Evolutionary conservation across 2,113 vertebrate species (phyloP).

Genomic region (Nicator chloris): DNA sequence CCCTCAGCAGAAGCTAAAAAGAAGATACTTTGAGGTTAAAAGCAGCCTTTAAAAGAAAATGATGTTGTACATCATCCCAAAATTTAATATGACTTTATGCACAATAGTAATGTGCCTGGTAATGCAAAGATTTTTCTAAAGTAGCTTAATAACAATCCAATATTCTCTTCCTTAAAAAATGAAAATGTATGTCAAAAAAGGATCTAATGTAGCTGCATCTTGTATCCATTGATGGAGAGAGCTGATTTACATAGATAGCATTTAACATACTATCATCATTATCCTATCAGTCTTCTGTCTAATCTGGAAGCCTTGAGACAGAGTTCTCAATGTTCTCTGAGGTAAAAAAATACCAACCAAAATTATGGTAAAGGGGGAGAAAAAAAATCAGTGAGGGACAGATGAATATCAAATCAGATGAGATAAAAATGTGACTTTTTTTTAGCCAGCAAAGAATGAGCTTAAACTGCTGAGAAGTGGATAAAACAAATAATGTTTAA

Average conservation of each 20-base stretch:
- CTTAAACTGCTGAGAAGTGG: constrained; percentile 57
- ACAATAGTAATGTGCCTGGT: constrained; percentile 77
- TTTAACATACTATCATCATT: constrained; percentile 84
- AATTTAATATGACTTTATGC: constrained; percentile 80
- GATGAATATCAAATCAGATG: constrained; percentile 70
- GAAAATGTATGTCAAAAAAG: constrained; percentile 79
- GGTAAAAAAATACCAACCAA: constrained; percentile 69
- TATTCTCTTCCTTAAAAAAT: constrained; percentile 78
- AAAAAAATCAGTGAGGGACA: constrained; percentile 54
- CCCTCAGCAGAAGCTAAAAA: constrained; percentile 64
- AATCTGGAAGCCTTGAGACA: constrained; percentile 74
- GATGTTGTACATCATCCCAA: constrained; percentile 77
- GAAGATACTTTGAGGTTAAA: constrained; percentile 69
- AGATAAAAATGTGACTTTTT: constrained; percentile 55
- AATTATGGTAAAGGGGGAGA: constrained; percentile 72
- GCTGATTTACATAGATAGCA: constrained; percentile 84
- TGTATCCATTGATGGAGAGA: constrained; percentile 82
- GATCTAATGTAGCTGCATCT: constrained; percentile 80
- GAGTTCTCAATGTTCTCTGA: constrained; percentile 74
- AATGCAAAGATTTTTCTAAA: constrained; percentile 79
- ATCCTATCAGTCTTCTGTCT: constrained; percentile 85
- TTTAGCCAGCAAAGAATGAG: constrained; percentile 39
- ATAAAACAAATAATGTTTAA: constrained; percentile 71
- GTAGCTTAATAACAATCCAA: constrained; percentile 79
- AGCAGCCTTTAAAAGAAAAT: constrained; percentile 73